Evolutionary conservation across 2,888 invertebrate species (phyloP), one percentile per base, ranked within the genome.

Genomic region (Cheilosia urbana): DNA sequence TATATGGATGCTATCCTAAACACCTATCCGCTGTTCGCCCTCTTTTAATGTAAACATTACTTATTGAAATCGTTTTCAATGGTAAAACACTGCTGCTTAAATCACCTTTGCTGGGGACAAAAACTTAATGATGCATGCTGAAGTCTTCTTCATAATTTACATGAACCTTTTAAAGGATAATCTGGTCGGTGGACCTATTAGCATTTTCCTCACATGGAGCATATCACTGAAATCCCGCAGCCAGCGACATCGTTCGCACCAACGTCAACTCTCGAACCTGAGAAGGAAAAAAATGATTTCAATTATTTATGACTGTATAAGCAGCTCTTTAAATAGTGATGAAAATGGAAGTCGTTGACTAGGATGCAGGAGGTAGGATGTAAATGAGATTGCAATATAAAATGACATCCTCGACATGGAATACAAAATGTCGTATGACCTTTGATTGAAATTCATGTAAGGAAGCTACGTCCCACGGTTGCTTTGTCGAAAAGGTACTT

Each of bases 271-370:
- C 49, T n/a, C 13, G 13, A 47, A 47, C 2, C 45, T 49, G 49
- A 13, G 15, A 24, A 40, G 30, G 51, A 2, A 53, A 40, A 24
- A 72, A 62, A 62, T 15, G 6, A 34, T 63, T 21, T 73, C 63
- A 63, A 73, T 73, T 63, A 73, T 73, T 73, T 73, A 73, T 73
- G 45, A 73, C 40, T 73, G 73, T 24, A 73, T 24, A 63, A 63
- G 30, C n/a, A 72, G 60, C 60, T 72, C 60, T 51, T 60, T 60
- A 58, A 58, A 19, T 49, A 40, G 24, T 71, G 58, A 49, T 21
- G 51, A 58, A 19, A 49, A 49, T 5, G 7, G 37, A 49, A 49
- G 19, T 30, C 45, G 13, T 34, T 17, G 51, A 51, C 0, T 5
- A n/a, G 13, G n/a, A n/a, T n/a, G 42, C 15, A n/a, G n/a, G 45